Evolutionary conservation across 2,113 vertebrate species (phyloP), one percentile per base, ranked within the genome.

Genomic region (Chelonoidis abingdonii): DNA sequence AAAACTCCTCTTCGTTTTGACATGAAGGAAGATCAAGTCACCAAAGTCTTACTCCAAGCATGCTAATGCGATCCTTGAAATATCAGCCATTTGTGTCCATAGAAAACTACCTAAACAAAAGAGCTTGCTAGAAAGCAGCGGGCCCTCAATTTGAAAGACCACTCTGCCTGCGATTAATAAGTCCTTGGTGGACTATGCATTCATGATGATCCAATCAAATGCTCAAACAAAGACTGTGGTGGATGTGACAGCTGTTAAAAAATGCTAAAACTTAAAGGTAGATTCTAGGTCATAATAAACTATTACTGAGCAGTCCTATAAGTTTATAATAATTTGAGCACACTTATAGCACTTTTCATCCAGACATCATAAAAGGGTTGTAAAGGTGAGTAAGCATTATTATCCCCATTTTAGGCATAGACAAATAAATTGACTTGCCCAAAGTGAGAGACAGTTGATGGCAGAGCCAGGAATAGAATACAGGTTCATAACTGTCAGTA

Each of bases 1-100:
- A 93, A 98, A 93, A 94, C 91, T 97, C 92, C 91, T 90, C 95
- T 93, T 98, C 76, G 90, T 98, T 96, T 93, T 98, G 97, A 97
- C 95, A 93, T 97, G 96, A 97, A 97, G 97, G 95, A 97, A 97
- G 93, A 96, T 94, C 85, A 87, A 96, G 59, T 95, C 95, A 95
- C 86, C 95, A 97, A 97, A 97, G 89, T 89, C 94, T 91, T 94
- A 92, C 87, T 97, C 95, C 95, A 95, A 83, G 83, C 88, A 89
- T 96, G 87, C 69, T 93, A 93, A 94, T 90, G 88, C 76, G 24
- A 88, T 93, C 29, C 62, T 97, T 85, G 95, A 97, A 96, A 89
- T 96, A 44, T 82, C 93, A 88, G 38, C 80, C 96, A 91, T 83
- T 95, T 75, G 91, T 92, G 80, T 47, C 88, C 86, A 95, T 96